phyloP scores from a whole-genome alignment of 2,113 vertebrate species.

The Glaucidium brasilianum region DNA sequence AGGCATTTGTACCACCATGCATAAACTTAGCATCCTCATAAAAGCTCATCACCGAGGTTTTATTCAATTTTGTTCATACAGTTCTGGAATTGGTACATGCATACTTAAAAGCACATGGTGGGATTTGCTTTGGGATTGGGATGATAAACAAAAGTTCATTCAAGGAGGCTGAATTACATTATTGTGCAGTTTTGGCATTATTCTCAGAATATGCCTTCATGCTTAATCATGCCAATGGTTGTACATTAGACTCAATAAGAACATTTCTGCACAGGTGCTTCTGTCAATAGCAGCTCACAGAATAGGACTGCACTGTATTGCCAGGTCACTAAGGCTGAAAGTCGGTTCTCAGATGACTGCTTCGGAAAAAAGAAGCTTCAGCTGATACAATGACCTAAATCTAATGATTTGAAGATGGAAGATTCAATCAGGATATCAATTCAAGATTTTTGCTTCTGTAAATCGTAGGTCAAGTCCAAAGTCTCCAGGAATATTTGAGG shows the following conservation, averaged over 20 bases:
- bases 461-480: background rate
- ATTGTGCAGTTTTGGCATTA: background rate
- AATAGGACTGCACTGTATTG: background rate
- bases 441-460: background rate
- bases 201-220: background rate
- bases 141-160: slow-evolving; percentile 2
- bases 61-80: background rate
- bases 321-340: background rate
- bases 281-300: background rate
- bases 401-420: background rate
- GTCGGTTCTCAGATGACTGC: background rate
- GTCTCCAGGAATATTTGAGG: background rate
- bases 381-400: background rate
- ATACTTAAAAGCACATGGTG: background rate
- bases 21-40: background rate
- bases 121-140: background rate
- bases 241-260: background rate
- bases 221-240: background rate
- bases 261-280: background rate
- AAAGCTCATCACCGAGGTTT: background rate
- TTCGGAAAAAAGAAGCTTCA: background rate
- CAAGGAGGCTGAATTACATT: background rate
- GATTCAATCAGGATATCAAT: background rate
- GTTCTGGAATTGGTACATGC: background rate
- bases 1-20: background rate